Conservation (phyloP, 1,140 invertebrate species). For the Cherax destructor region DNA sequence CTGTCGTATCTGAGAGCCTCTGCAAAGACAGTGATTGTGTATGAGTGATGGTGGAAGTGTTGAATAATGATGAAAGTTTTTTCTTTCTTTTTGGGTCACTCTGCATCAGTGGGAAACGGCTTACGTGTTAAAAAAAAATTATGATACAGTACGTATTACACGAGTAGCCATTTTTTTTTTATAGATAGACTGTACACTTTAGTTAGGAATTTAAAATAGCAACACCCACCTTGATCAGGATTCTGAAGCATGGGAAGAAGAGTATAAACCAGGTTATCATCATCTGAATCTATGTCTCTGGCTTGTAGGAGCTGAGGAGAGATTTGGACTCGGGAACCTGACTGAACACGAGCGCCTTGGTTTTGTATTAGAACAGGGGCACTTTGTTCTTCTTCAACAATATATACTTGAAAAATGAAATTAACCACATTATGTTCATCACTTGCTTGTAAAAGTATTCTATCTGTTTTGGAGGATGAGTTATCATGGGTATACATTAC, state of each 20-base stretch:
- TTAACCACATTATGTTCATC: constrained; percentile 70
- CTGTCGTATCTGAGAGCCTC: too few relatives aligned
- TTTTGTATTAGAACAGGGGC: constrained; percentile 66
- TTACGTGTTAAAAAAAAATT: neutral
- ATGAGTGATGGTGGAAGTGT: too few relatives aligned
- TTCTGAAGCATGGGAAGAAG: constrained; percentile 63
- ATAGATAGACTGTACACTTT: neutral
- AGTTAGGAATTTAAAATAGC: neutral
- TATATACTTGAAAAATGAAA: constrained; percentile 57
- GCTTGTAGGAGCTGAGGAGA: constrained; percentile 66
- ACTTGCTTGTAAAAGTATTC: constrained; percentile 62
- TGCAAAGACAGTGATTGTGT: too few relatives aligned
- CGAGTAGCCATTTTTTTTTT: too few relatives aligned
- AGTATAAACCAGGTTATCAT: constrained; percentile 66
- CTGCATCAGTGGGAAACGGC: too few relatives aligned
- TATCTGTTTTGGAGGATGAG: constrained; percentile 31
- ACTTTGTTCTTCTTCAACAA: constrained; percentile 57
- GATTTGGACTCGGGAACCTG: constrained; percentile 58
- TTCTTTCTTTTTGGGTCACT: too few relatives aligned
- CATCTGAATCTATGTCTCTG: constrained; percentile 65
- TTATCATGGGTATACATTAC: constrained; percentile 60
- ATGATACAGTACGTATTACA: neutral
- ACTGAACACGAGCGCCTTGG: constrained; percentile 46
- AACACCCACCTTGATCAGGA: constrained; percentile 50
- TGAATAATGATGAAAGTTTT: too few relatives aligned